Evolutionary conservation across 2,888 invertebrate species (phyloP).

Genomic region (Thelaira solivaga): DNA sequence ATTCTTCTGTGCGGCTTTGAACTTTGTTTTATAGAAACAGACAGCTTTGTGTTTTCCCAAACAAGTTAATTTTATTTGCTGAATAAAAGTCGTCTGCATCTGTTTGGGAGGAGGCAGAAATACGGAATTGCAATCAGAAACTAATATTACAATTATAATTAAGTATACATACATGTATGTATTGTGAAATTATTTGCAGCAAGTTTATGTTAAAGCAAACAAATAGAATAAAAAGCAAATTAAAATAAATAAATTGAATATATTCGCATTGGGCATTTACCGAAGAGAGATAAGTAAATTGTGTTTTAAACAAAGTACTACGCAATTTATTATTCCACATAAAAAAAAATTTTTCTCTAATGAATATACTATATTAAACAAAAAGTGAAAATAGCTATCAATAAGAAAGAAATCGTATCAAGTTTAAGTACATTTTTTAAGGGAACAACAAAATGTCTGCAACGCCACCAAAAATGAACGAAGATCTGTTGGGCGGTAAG

Average conservation of each 20-base stretch:
- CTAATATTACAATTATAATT: no score
- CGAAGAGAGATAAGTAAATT: neutral
- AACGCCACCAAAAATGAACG: conserved; percentile 75
- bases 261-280: neutral
- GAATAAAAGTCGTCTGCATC: conserved; percentile 37
- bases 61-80: conserved; percentile 40
- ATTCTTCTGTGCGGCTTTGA: no score
- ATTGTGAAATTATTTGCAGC: no score
- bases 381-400: neutral
- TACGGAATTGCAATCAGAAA: neutral
- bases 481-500: conserved; percentile 77
- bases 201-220: no score
- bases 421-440: neutral
- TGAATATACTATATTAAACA: neutral
- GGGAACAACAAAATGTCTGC: conserved; percentile 75
- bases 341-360: neutral
- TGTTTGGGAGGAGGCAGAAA: conserved; percentile 18
- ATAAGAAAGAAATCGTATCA: no score
- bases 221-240: neutral
- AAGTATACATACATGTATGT: no score
- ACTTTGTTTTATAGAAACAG: no score
- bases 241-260: neutral
- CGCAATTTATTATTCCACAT: conserved; percentile 36
- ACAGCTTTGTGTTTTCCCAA: no score
- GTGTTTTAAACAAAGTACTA: conserved; percentile 4